Conservation (phyloP, 2,797 vertebrate genomes). For the Melanotaenia boesemani region DNA sequence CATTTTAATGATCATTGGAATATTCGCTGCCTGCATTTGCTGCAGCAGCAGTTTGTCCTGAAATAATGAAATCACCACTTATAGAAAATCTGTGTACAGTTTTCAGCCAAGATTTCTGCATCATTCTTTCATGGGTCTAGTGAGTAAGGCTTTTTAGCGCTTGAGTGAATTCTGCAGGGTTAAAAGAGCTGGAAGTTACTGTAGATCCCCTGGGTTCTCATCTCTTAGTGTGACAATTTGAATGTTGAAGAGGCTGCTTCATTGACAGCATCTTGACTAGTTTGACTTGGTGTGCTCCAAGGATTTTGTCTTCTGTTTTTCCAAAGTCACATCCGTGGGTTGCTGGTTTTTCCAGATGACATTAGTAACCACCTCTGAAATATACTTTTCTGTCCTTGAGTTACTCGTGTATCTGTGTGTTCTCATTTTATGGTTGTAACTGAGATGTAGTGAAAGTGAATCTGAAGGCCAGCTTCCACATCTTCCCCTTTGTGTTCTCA, state of each 20-base stretch:
- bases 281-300: slow-evolving; percentile 8
- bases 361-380: slow-evolving; percentile 52
- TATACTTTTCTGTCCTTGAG: slow-evolving; percentile 40
- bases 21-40: slow-evolving; percentile 14
- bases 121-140: slow-evolving; percentile 37
- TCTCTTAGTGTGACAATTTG: slow-evolving; percentile 11
- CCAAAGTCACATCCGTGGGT: slow-evolving; percentile 29
- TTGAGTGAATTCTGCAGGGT: slow-evolving; percentile 34
- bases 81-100: slow-evolving; percentile 20
- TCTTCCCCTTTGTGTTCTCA: slow-evolving; percentile 8
- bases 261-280: background rate
- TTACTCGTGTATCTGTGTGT: background rate
- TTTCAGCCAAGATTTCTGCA: slow-evolving; percentile 24
- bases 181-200: slow-evolving; percentile 10
- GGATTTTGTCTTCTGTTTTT: slow-evolving; percentile 9
- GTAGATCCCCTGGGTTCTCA: background rate
- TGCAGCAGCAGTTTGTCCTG: slow-evolving; percentile 28
- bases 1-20: slow-evolving; percentile 20
- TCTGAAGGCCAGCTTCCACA: slow-evolving; percentile 25
- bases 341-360: slow-evolving; percentile 34
- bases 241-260: slow-evolving; percentile 11
- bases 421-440: slow-evolving; percentile 21
- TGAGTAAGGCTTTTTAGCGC: slow-evolving; percentile 36
- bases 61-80: slow-evolving; percentile 2
- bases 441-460: slow-evolving; percentile 46